Evolutionary conservation across 2,888 invertebrate species (phyloP).

Genomic region (Macrophya alboannulata): DNA sequence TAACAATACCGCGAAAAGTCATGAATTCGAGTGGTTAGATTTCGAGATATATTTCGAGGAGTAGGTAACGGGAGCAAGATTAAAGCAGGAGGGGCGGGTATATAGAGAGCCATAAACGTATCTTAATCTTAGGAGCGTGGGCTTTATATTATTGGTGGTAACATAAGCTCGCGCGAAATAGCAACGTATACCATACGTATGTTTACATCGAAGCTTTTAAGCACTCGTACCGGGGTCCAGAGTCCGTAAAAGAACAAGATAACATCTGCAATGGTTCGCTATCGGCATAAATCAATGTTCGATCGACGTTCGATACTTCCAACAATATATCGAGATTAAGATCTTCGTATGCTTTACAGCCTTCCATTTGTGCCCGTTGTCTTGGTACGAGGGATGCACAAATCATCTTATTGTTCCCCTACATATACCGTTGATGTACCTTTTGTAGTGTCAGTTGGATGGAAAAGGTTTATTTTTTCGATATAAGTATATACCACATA

Average conservation of each 20-base stretch:
- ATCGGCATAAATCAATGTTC: constrained; percentile 53
- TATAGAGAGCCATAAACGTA: background rate
- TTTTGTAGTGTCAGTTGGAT: background rate
- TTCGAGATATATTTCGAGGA: constrained; percentile 1
- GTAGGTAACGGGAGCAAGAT: constrained; percentile 39
- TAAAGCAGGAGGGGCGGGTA: background rate
- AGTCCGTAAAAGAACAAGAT: constrained; percentile 38
- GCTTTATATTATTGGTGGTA: constrained; percentile 33
- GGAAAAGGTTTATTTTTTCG: background rate
- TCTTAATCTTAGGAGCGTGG: constrained; percentile 32
- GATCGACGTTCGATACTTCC: constrained; percentile 46
- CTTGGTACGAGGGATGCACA: constrained; percentile 45
- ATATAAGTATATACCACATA: background rate
- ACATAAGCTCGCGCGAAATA: constrained; percentile 46
- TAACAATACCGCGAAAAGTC: constrained; percentile 27
- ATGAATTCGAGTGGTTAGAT: constrained; percentile 16
- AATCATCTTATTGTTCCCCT: constrained; percentile 40
- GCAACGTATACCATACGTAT: background rate
- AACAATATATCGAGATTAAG: constrained; percentile 55
- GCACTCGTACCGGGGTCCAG: constrained; percentile 30
- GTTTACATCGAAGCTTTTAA: constrained; percentile 48
- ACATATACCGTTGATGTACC: background rate
- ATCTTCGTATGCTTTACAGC: constrained; percentile 52
- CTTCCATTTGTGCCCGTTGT: constrained; percentile 39
- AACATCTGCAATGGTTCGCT: constrained; percentile 47